These are phyloP conservation scores for Pyrochroa serraticornis DNA, from an alignment of 2,888 invertebrate genomes.

Conservation along the genomic window DNA sequence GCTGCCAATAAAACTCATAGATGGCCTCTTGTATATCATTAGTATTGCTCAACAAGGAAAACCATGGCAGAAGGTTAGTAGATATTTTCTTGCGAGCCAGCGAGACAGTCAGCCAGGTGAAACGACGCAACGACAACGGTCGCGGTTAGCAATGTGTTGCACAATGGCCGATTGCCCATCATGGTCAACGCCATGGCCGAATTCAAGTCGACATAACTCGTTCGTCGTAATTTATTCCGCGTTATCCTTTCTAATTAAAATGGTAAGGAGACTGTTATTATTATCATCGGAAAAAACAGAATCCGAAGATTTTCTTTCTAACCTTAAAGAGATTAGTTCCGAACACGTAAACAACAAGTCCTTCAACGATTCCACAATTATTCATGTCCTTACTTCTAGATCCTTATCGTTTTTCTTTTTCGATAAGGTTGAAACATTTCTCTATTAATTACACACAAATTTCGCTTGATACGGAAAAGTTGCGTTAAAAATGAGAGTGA, in stretches of 20 bases:
- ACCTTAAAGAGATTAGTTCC: no score
- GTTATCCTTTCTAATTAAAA: conserved; percentile 29
- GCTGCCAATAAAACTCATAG: conserved; percentile 48
- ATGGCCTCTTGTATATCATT: conserved; percentile 52
- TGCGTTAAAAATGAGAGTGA: background rate
- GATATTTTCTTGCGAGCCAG: conserved; percentile 43
- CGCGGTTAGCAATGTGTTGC: conserved; percentile 21
- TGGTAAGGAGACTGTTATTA: conserved; percentile 6
- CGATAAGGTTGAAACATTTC: no score
- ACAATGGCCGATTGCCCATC: conserved; percentile 39
- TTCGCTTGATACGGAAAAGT: background rate
- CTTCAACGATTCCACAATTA: no score
- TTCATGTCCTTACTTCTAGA: no score
- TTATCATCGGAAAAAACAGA: conserved; percentile 1
- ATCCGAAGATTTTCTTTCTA: no score
- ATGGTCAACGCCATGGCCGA: conserved; percentile 57
- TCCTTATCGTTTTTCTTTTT: no score
- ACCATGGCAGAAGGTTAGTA: conserved; percentile 51
- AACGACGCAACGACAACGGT: conserved; percentile 4
- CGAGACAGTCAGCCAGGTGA: conserved; percentile 36
- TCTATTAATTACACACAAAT: background rate
- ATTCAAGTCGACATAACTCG: conserved; percentile 39
- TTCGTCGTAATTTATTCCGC: conserved; percentile 25
- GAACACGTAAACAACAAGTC: no score
- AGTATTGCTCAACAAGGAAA: conserved; percentile 52